Evolutionary conservation across 2,797 vertebrate species (phyloP).

Genomic region (Numenius phaeopus): DNA sequence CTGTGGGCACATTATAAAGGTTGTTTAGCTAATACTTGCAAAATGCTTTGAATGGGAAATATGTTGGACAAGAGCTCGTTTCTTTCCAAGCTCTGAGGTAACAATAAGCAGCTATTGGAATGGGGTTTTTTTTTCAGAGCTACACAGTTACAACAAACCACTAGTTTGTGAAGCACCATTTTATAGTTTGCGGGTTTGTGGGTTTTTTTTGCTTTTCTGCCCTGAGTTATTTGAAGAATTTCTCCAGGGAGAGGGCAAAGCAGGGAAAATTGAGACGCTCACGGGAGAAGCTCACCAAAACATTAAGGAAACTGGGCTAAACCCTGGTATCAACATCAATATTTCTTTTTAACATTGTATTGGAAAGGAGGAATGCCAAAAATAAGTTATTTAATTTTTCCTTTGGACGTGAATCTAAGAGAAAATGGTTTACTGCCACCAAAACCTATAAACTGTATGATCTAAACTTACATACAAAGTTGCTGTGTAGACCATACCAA

Average conservation of each 20-base stretch:
- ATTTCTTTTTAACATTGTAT: not conserved
- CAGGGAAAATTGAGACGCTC: not conserved
- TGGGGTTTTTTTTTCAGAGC: not conserved
- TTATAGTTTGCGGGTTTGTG: not conserved
- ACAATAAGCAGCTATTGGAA: not conserved
- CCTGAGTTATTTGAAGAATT: not conserved
- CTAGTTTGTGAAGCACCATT: not conserved
- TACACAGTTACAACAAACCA: not conserved
- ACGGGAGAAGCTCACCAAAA: not conserved
- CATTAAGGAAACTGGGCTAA: not conserved
- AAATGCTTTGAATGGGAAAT: not conserved
- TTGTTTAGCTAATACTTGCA: not conserved
- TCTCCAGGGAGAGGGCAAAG: not conserved
- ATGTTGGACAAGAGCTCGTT: not conserved
- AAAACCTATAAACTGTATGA: not conserved
- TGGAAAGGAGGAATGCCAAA: not conserved
- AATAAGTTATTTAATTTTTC: not conserved
- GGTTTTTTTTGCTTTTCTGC: not conserved
- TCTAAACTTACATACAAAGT: not conserved
- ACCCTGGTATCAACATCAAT: accelerated
- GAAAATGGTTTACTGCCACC: not conserved
- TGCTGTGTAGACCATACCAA: not conserved
- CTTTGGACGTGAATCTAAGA: not conserved
- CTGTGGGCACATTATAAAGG: not conserved
- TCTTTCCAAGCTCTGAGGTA: not conserved